phyloP scores from a whole-genome alignment of 2,888 invertebrate species.

The Leptinotarsa haldemani region DNA sequence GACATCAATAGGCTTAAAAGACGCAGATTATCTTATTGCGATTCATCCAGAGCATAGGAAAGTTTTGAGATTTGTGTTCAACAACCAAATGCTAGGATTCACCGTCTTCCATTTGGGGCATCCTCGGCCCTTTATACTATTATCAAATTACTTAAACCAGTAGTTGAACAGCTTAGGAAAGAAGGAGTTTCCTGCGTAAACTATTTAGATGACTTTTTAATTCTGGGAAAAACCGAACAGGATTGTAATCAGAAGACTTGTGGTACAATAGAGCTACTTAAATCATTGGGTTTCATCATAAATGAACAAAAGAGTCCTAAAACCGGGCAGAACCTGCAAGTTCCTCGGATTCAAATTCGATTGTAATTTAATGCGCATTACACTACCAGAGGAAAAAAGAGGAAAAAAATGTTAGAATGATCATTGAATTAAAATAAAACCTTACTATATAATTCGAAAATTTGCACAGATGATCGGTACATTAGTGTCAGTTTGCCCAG shows the following conservation, averaged over 20 bases:
- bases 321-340: too few species aligned
- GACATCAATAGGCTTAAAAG: slow-evolving; percentile 17
- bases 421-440: neutral
- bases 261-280: slow-evolving; percentile 30
- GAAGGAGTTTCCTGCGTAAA: neutral
- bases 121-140: slow-evolving; percentile 15
- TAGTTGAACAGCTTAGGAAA: slow-evolving; percentile 8
- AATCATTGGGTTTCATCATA: slow-evolving; percentile 40
- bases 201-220: slow-evolving; percentile 6
- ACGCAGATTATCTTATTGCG: slow-evolving; percentile 22
- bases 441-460: slow-evolving; percentile 10
- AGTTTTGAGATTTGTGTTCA: slow-evolving; percentile 22
- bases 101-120: slow-evolving; percentile 23
- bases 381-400: slow-evolving; percentile 21
- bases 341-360: slow-evolving; percentile 26
- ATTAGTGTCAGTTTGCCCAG: slow-evolving; percentile 51
- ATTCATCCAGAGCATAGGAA: slow-evolving; percentile 18
- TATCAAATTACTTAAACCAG: slow-evolving; percentile 29
- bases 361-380: slow-evolving; percentile 15
- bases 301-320: too few species aligned
- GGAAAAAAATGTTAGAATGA: slow-evolving; percentile 7
- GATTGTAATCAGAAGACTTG: slow-evolving; percentile 36
- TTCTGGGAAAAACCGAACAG: slow-evolving; percentile 22
- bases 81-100: slow-evolving; percentile 22
- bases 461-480: slow-evolving; percentile 38